phyloP scores from a whole-genome alignment of 1,140 invertebrate species.

The Rhopalosiphum maidis region DNA sequence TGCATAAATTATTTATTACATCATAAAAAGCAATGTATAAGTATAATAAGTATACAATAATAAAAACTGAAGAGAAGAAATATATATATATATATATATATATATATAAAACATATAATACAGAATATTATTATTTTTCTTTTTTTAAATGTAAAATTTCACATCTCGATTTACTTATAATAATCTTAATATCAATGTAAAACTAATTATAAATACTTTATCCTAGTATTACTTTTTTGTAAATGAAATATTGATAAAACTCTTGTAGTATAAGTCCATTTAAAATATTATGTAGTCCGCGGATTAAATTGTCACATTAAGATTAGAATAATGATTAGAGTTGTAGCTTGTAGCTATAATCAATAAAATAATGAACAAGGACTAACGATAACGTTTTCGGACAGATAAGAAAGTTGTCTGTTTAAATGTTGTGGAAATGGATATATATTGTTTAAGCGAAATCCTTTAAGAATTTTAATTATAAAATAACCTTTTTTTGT shows the following conservation, averaged over 20 bases:
- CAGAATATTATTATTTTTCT: neutral
- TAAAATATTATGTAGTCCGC: neutral
- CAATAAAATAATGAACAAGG: constrained; percentile 3
- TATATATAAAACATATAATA: too few species aligned
- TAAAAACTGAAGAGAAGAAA: too few species aligned
- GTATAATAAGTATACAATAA: too few species aligned
- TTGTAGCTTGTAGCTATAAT: constrained; percentile 2
- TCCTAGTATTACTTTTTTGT: neutral
- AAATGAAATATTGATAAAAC: neutral
- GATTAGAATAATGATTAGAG: neutral
- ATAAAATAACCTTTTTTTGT: neutral
- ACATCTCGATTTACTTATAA: neutral
- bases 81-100: too few species aligned
- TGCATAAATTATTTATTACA: too few species aligned
- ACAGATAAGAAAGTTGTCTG: neutral
- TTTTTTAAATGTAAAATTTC: neutral
- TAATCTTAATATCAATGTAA: neutral
- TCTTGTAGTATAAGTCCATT: neutral
- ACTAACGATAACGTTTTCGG: neutral
- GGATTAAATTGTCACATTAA: constrained; percentile 16
- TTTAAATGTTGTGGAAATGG: neutral
- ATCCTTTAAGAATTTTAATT: neutral
- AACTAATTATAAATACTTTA: constrained; percentile 11
- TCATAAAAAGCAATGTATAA: too few species aligned
- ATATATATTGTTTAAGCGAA: neutral